A percentile compares a stretch with the other conserved stretches of the same genome.
These are phyloP conservation scores for Monoplex corrugatus DNA, from an alignment of 2,888 invertebrate genomes.

Conservation along the genomic window DNA sequence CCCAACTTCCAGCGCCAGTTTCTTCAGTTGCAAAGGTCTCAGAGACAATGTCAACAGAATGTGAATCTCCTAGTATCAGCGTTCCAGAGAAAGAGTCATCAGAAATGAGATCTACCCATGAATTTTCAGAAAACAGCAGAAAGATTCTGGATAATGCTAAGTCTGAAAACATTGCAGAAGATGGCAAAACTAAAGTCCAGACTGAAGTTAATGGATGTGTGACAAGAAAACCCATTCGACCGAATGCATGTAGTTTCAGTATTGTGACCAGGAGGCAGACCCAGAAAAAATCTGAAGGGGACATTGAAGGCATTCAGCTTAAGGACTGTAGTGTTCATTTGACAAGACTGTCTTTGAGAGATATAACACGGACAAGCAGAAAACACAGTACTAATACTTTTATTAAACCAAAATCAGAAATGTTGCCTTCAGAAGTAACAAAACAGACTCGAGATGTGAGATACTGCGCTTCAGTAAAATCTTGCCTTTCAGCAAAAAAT, in stretches of 20 bases:
- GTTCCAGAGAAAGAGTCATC: no score
- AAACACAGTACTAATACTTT: neutral
- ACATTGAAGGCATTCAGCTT: neutral
- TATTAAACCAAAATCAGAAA: neutral
- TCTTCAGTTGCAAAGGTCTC: neutral
- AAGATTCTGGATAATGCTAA: no score
- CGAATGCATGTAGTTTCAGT: neutral
- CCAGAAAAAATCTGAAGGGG: neutral
- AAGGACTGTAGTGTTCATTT: slow-evolving; percentile 7
- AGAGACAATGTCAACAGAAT: neutral
- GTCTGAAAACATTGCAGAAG: neutral
- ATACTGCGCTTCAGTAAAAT: neutral
- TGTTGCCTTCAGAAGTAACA: neutral
- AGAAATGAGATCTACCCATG: neutral
- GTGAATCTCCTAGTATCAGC: neutral
- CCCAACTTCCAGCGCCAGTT: neutral
- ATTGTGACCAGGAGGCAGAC: neutral
- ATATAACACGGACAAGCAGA: neutral
- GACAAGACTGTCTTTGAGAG: neutral
- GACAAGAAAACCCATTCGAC: neutral
- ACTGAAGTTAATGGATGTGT: neutral
- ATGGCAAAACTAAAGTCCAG: neutral
- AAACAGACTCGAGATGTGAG: neutral
- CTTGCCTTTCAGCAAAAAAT: neutral
- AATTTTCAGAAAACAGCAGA: neutral